Conservation (phyloP, 2,113 vertebrate species). For the Ia io region DNA sequence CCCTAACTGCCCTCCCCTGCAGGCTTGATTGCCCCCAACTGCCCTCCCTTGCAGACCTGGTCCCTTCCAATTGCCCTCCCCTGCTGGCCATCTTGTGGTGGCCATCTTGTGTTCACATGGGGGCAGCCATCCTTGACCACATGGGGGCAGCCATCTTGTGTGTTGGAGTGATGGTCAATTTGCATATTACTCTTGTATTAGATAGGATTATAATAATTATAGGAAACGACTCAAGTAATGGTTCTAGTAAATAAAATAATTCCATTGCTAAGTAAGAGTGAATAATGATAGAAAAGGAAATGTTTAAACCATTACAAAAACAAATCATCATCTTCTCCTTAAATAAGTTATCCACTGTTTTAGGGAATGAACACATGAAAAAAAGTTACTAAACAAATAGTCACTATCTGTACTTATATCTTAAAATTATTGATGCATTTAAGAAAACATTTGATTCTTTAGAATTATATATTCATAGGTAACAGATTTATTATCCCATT, state of each 20-base stretch:
- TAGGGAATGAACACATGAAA: not conserved
- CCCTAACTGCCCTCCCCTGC: no score
- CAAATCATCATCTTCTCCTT: not conserved
- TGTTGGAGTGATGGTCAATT: no score
- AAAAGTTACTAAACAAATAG: not conserved
- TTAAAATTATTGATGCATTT: not conserved
- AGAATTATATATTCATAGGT: not conserved
- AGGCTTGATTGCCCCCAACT: no score
- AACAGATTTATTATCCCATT: not conserved
- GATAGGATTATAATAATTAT: not conserved
- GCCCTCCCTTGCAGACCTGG: no score
- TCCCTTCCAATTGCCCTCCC: no score
- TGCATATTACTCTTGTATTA: no score
- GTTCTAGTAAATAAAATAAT: conserved; percentile 18
- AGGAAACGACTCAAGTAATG: not conserved
- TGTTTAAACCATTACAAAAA: not conserved
- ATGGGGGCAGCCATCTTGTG: no score
- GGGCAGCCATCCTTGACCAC: no score
- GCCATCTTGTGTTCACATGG: no score
- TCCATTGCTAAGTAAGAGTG: not conserved
- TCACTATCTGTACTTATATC: not conserved
- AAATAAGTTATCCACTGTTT: not conserved
- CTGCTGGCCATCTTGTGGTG: no score
- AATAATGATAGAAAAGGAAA: not conserved
- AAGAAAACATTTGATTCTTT: not conserved